phyloP scores from a whole-genome alignment of 2,888 invertebrate species.

The Atrina japonica region DNA sequence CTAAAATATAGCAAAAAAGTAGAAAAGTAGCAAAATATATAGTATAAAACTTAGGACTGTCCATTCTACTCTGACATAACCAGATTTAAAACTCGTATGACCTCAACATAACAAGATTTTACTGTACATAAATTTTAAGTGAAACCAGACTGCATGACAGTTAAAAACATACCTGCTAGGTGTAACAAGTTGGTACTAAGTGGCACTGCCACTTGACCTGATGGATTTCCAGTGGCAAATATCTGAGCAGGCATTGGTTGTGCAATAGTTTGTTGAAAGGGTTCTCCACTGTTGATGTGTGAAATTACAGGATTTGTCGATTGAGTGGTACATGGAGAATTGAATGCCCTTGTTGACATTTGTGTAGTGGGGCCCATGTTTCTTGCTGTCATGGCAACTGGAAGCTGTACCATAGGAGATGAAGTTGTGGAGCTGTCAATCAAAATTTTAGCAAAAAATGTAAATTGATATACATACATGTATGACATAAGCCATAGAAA shows the following conservation, averaged over 20 bases:
- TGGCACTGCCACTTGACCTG: constrained; percentile 14
- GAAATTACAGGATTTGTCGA: too few species aligned
- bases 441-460: too few species aligned
- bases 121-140: too few species aligned
- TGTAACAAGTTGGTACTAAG: constrained; percentile 16
- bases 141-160: background rate
- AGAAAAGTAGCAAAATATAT: too few species aligned
- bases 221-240: constrained; percentile 6
- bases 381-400: constrained; percentile 3
- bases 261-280: constrained; percentile 16
- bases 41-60: too few species aligned
- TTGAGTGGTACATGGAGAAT: background rate
- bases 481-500: too few species aligned
- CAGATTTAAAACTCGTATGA: too few species aligned
- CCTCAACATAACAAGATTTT: too few species aligned
- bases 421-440: too few species aligned
- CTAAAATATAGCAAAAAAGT: too few species aligned
- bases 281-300: constrained; percentile 2
- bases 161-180: constrained; percentile 12
- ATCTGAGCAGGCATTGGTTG: constrained; percentile 23
- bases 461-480: too few species aligned
- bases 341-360: background rate
- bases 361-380: background rate
- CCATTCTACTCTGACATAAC: too few species aligned
- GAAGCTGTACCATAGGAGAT: background rate